Base-by-base conservation (phyloP, 2,888 invertebrate genomes). In the Chalcosyrphus nemorum region DNA sequence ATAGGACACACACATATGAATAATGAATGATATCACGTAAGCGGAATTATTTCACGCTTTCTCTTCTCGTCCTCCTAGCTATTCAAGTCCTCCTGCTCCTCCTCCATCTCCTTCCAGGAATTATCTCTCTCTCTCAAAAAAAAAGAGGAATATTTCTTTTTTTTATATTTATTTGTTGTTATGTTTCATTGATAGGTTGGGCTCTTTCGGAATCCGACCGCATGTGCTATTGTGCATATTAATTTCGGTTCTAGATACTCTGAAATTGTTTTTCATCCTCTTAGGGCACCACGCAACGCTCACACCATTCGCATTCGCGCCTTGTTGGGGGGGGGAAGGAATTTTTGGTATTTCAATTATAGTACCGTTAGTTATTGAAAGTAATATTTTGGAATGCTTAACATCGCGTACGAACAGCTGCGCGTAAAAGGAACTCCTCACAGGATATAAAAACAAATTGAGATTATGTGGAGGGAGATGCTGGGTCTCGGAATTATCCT, bases 171-270 rank as follows among this genome's bases (percentile, higher is more conserved):
- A 59, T 72, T 59, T 57, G 61, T 50, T 45, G 63, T 50, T 63
- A 50, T 52, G 61, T 41, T 70, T 32, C 47, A 81, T 81, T 70
- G 68, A 68, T 70, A 56, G 54, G 32, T 61, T 59, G 41, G 65
- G 65, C 56, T n/a, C n/a, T 68, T 32, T 75, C 47, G 59, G 63
- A 75, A 75, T 75, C 66, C 75, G 29, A 68, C 81, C 81, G 70
- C 75, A 81, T 81, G 81, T 81, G 81, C 81, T 38, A 70, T 81
- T 81, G 81, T 75, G 75, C 81, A 81, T 81, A 81, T 81, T 75
- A 81, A 81, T 75, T 81, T 75, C 24, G 24, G 15, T 70, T 29
- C 54, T n/a, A 52, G 61, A 75, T 75, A 68, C 54, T n/a, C n/a
- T 56, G 19, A 68, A 80, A 74, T 78, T 59, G 66, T 70, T 54